Evolutionary conservation across 2,888 invertebrate genomes (phyloP).

Genomic region (Sisyra terminalis): DNA sequence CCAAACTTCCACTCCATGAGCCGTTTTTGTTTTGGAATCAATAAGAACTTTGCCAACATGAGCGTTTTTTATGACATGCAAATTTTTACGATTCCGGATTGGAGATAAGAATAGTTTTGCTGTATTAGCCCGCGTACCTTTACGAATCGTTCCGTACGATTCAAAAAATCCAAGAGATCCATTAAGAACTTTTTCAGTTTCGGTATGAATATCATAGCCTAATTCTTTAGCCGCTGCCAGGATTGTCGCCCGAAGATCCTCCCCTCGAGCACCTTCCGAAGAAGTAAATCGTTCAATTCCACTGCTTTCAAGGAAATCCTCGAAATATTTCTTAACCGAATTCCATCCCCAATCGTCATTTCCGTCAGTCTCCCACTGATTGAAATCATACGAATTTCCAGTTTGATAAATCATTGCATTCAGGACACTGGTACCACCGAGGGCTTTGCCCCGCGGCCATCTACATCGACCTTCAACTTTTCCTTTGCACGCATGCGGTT

Average conservation of each 20-base stretch:
- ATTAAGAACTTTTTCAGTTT: constrained; percentile 15
- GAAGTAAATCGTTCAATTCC: constrained; percentile 29
- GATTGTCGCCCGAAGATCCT: constrained; percentile 25
- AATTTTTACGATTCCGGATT: constrained; percentile 32
- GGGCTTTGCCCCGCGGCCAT: constrained; percentile 41
- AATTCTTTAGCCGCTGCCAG: constrained; percentile 28
- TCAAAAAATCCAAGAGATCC: constrained; percentile 18
- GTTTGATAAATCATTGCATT: constrained; percentile 49
- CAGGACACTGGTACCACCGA: constrained; percentile 46
- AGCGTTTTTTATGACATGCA: constrained; percentile 38
- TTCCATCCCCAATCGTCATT: constrained; percentile 43
- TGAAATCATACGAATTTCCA: constrained; percentile 45
- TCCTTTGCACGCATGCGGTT: constrained; percentile 23
- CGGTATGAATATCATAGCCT: constrained; percentile 19
- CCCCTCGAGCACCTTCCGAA: constrained; percentile 15
- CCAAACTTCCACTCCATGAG: constrained; percentile 27
- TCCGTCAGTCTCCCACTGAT: constrained; percentile 41
- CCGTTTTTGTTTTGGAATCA: constrained; percentile 25
- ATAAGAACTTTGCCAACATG: constrained; percentile 36
- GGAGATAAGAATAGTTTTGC: constrained; percentile 27
- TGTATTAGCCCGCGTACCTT: constrained; percentile 24
- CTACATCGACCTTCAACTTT: constrained; percentile 23
- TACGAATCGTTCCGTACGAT: constrained; percentile 18
- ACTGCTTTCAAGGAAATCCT: constrained; percentile 23
- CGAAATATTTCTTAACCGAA: constrained; percentile 29